These are phyloP conservation scores for Sebastes hubbsi DNA, from an alignment of 2,797 vertebrate species.

Conservation along the genomic window DNA sequence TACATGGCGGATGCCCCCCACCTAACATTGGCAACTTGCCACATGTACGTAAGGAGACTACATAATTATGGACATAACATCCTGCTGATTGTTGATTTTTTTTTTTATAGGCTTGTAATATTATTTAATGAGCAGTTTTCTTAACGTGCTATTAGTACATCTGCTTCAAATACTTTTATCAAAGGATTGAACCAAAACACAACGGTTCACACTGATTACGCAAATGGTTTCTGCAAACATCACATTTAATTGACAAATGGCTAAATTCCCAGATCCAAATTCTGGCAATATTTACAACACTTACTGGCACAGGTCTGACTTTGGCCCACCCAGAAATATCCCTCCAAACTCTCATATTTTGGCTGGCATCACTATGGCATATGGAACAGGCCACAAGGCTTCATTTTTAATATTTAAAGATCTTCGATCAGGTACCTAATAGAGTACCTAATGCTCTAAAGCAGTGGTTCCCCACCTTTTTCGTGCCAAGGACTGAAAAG, in stretches of 20 bases:
- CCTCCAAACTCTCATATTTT: background rate
- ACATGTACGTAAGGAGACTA: constrained; percentile 23
- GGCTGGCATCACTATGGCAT: background rate
- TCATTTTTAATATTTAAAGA: background rate
- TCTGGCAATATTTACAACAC: background rate
- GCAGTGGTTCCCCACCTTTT: too few relatives aligned
- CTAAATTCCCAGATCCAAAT: background rate
- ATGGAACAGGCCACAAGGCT: background rate
- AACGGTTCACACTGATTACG: background rate
- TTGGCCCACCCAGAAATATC: background rate
- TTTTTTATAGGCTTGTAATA: constrained; percentile 31
- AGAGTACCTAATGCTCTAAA: too few relatives aligned
- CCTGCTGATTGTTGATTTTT: constrained; percentile 5
- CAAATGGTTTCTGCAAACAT: background rate
- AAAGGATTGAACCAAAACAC: background rate
- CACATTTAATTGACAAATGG: background rate
- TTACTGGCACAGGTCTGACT: background rate
- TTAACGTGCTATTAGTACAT: constrained; percentile 2
- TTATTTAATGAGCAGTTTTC: constrained; percentile 33
- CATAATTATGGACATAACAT: constrained; percentile 17
- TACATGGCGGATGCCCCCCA: background rate
- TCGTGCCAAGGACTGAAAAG: too few relatives aligned
- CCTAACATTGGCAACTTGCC: constrained; percentile 19
- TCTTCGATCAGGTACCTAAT: background rate
- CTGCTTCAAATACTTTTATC: constrained; percentile 30